These are phyloP conservation scores for Ammodytes marinus DNA, from an alignment of 2,113 vertebrate genomes.

Conservation along the genomic window DNA sequence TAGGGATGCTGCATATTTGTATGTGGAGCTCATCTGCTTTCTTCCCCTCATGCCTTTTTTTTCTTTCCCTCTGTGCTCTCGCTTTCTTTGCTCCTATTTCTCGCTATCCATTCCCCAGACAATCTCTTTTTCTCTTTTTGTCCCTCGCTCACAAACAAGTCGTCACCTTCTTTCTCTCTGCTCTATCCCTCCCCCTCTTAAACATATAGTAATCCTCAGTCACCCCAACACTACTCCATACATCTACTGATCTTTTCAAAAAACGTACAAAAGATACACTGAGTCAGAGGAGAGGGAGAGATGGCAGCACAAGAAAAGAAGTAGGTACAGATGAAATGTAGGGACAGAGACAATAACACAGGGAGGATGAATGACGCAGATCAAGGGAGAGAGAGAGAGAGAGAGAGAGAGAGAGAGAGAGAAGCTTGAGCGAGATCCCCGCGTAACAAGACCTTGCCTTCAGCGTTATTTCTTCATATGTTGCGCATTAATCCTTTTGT, in stretches of 20 bases:
- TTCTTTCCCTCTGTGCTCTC: constrained; percentile 8
- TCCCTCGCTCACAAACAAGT: background rate
- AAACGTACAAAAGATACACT: background rate
- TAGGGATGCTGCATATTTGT: constrained; percentile 17
- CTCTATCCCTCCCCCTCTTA: background rate
- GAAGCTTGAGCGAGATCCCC: constrained; percentile 20
- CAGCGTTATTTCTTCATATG: constrained; percentile 67
- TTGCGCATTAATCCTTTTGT: constrained; percentile 72
- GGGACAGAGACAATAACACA: constrained; percentile 32
- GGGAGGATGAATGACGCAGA: constrained; percentile 50
- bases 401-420: constrained; percentile 18
- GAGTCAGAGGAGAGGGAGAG: background rate
- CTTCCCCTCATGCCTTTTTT: constrained; percentile 18
- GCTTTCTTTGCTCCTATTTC: constrained; percentile 16
- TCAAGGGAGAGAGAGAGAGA: constrained; percentile 12
- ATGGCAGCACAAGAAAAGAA: background rate
- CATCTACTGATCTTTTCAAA: background rate
- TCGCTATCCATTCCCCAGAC: constrained; percentile 40
- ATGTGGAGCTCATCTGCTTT: constrained; percentile 39
- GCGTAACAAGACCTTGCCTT: constrained; percentile 47
- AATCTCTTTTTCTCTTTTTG: constrained; percentile 32
- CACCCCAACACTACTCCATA: background rate
- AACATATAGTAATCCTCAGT: background rate
- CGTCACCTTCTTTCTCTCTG: background rate
- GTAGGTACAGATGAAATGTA: background rate